Percentiles rank a stretch among this genome's conserved stretches.
Evolutionary conservation across 2,888 invertebrate species (phyloP).

Genomic region (Endomychus coccineus): DNA sequence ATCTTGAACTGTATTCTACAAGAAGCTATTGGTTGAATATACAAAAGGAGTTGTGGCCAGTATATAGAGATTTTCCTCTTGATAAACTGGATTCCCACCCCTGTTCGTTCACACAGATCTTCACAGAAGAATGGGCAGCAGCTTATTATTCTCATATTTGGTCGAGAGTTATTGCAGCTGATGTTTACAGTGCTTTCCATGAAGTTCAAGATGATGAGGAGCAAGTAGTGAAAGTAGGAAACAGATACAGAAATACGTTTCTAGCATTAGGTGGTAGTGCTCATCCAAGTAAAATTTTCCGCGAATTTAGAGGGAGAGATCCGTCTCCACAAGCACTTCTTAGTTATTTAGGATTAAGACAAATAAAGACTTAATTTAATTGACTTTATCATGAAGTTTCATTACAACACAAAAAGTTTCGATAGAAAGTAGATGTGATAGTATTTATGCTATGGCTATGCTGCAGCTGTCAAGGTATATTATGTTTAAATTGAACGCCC

Average conservation of each 20-base stretch:
- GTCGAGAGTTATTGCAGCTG: slow-evolving; percentile 86
- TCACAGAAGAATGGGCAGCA: slow-evolving; percentile 77
- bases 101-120: slow-evolving; percentile 76
- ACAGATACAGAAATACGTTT: slow-evolving; percentile 74
- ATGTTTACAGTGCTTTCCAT: slow-evolving; percentile 78
- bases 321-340: slow-evolving; percentile 78
- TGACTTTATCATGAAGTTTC: no score
- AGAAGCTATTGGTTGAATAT: slow-evolving; percentile 78
- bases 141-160: slow-evolving; percentile 81
- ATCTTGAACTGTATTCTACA: slow-evolving; percentile 71
- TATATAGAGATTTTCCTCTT: slow-evolving; percentile 68
- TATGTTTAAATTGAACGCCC: no score
- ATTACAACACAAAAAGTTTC: no score
- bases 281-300: slow-evolving; percentile 77
- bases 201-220: slow-evolving; percentile 53
- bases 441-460: no score
- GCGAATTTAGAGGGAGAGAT: slow-evolving; percentile 86
- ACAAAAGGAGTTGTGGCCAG: slow-evolving; percentile 69
- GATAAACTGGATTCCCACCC: slow-evolving; percentile 77
- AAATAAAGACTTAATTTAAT: no score
- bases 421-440: no score
- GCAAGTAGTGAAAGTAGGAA: slow-evolving; percentile 53
- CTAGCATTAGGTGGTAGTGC: slow-evolving; percentile 75
- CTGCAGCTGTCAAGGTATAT: no score
- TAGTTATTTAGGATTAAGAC: slow-evolving; percentile 56